These are phyloP conservation scores for Oryctes rhinoceros DNA, from an alignment of 1,140 invertebrate species.

Conservation along the genomic window DNA sequence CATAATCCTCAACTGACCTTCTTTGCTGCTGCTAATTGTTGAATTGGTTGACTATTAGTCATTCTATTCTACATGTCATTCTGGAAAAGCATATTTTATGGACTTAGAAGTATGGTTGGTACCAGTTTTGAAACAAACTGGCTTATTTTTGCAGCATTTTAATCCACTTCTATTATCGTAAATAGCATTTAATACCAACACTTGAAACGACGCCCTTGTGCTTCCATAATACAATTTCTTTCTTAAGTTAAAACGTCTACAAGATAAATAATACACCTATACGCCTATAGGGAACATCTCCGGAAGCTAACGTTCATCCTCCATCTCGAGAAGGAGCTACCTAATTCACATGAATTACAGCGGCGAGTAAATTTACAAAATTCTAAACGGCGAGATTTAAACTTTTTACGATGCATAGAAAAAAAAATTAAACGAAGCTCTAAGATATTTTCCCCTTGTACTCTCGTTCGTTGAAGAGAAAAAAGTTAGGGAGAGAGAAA, in stretches of 20 bases:
- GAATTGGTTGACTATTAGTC: too few species aligned
- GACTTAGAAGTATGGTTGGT: too few species aligned
- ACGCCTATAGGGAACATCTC: neutral
- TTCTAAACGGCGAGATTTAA: conserved; percentile 31
- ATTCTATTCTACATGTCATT: too few species aligned
- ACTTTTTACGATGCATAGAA: neutral
- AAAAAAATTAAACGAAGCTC: neutral
- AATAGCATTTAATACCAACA: neutral
- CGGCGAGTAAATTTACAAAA: conserved; percentile 32
- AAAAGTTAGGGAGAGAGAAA: neutral
- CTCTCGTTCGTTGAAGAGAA: neutral
- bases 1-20: too few species aligned
- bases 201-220: neutral
- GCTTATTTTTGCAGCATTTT: too few species aligned
- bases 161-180: neutral
- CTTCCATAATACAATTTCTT: neutral
- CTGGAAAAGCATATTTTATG: too few species aligned
- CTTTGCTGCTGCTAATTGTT: too few species aligned
- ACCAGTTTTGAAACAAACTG: too few species aligned
- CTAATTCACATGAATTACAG: conserved; percentile 27
- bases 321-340: neutral
- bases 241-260: neutral
- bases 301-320: neutral
- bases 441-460: neutral
- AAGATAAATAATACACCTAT: neutral